phyloP scores from a whole-genome alignment of 1,140 invertebrate genomes.

The Aphaenogaster rudis region DNA sequence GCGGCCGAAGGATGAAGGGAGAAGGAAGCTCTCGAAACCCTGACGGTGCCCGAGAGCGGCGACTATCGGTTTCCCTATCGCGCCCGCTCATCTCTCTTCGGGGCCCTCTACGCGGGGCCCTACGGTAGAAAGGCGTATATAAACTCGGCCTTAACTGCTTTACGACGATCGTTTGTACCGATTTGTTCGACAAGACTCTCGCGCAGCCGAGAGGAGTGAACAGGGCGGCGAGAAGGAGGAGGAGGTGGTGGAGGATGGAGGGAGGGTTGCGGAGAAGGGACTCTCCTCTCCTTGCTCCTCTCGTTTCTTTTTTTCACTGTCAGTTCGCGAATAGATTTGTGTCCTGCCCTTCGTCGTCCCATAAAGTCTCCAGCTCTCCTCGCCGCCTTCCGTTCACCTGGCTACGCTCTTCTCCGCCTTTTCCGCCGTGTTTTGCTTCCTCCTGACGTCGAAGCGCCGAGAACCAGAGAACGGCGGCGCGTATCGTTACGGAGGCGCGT shows the following conservation, averaged over 20 bases:
- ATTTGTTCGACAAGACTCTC: conserved; percentile 86
- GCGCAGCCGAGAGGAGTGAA: conserved; percentile 32
- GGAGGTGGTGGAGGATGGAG: neutral
- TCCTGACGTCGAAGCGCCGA: conserved; percentile 22
- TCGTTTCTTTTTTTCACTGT: conserved; percentile 19
- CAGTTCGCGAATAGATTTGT: conserved; percentile 62
- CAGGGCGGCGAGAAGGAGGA: conserved; percentile 3
- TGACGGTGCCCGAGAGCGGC: conserved; percentile 57
- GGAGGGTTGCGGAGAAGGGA: conserved; percentile 23
- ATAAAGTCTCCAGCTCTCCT: conserved; percentile 55
- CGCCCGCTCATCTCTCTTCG: conserved; percentile 83
- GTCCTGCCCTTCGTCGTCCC: conserved; percentile 53
- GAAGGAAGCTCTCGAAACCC: conserved; percentile 65
- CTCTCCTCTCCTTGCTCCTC: conserved; percentile 46
- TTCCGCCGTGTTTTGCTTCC: conserved; percentile 27
- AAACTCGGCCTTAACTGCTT: conserved; percentile 86
- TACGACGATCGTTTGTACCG: conserved; percentile 88
- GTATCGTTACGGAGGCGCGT: conserved; percentile 31
- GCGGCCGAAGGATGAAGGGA: conserved; percentile 72
- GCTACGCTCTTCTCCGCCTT: neutral
- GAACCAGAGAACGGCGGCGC: conserved; percentile 10
- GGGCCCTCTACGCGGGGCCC: conserved; percentile 73
- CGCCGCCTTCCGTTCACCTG: conserved; percentile 36
- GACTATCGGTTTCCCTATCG: conserved; percentile 86
- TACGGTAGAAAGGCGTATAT: conserved; percentile 82